phyloP scores from a whole-genome alignment of 2,888 invertebrate genomes.

The Lasioglossum lativentre region DNA sequence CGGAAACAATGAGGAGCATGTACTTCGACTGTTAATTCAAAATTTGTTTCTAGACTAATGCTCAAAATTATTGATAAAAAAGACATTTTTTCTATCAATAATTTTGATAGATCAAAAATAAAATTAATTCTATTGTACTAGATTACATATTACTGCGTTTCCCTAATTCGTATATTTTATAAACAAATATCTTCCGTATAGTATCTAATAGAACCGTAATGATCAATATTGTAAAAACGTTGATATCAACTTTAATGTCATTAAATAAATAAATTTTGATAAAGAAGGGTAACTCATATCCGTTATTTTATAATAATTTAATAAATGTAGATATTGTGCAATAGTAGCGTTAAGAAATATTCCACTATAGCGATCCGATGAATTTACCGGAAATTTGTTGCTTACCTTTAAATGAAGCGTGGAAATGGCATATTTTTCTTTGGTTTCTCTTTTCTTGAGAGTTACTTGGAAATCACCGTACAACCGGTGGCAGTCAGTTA shows the following conservation, averaged over 20 bases:
- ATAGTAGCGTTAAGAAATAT: not conserved
- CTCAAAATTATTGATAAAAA: not conserved
- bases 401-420: constrained; percentile 91
- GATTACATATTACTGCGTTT: no score
- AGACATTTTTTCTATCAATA: no score
- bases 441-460: constrained; percentile 94
- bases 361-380: not conserved
- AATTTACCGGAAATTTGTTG: not conserved
- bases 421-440: constrained; percentile 96
- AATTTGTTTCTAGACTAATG: not conserved
- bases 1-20: not conserved
- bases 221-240: no score
- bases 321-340: not conserved
- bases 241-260: no score
- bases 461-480: constrained; percentile 96
- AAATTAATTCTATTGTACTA: not conserved
- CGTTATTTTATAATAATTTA: not conserved
- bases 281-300: not conserved
- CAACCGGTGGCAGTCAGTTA: constrained; percentile 94
- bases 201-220: no score
- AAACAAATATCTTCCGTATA: no score
- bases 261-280: not conserved
- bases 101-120: not conserved
- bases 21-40: not conserved
- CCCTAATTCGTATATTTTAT: no score